Evolutionary conservation across 2,113 vertebrate genomes (phyloP), one percentile per base, ranked within the genome.

Genomic region (Lophura nycthemera): DNA sequence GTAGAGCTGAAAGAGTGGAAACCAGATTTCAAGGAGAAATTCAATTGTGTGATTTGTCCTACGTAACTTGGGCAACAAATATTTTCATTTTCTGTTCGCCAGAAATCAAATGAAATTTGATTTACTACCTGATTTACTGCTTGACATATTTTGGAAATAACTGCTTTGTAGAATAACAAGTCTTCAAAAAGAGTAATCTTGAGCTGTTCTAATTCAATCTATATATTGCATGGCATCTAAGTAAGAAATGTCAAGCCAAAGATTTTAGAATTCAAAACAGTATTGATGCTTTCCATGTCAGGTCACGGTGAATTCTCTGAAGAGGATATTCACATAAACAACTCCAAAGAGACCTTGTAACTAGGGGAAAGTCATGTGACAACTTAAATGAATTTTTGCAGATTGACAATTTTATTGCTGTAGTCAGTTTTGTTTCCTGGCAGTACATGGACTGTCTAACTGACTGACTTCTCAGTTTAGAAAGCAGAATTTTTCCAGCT

Each of bases 361-460:
- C 47, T 18, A 71, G 16, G 30, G 48, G 27, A 93, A 79, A 61
- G 48, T 73, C 29, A 30, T 83, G 14, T 42, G 69, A 76, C 60
- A 20, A 57, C n/a, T 73, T 61, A 52, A 76, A 59, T 30, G 2
- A 71, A 67, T 79, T 65, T 60, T 79, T 34, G 75, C 9, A 52
- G 15, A 20, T n/a, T n/a, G 3, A 3, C 40, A 63, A 11, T 54
- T 47, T 83, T 40, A 13, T 10, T 50, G 24, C 38, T n/a, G 10
- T 3, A 10, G 38, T 40, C 50, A 14, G 24, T 15, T 20, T 42
- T 60, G 0, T 0, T 24, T 45, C 45, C 60, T 4, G 7, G 42
- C 38, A 75, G 15, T 56, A 43, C 25, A 57, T 38, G 15, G 4
- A 30, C 22, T 65, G 43, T 42, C 60, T 43, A 80, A 76, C 20